These are phyloP conservation scores for Drosophila repleta DNA, from an alignment of 1,140 invertebrate species.

Conservation along the genomic window DNA sequence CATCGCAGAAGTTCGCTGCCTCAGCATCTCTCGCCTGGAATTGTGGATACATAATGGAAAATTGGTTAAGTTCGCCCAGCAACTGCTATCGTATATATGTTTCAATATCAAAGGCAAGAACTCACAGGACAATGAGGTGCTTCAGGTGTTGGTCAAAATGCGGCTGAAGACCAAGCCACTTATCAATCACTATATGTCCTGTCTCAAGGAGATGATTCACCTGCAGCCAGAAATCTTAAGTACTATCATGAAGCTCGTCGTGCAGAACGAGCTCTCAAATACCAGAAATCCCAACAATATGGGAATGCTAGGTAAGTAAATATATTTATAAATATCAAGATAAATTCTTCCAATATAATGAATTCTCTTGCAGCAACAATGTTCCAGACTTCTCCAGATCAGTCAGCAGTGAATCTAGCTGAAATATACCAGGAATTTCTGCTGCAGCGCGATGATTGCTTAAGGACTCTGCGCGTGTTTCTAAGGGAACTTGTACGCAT, in stretches of 20 bases:
- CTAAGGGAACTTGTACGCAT: conserved; percentile 93
- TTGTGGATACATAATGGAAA: conserved; percentile 98
- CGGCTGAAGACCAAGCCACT: conserved; percentile 96
- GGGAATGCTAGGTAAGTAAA: conserved; percentile 84
- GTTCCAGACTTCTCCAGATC: conserved; percentile 91
- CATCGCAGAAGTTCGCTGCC: conserved; percentile 91
- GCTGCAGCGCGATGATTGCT: conserved; percentile 94
- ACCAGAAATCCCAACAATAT: conserved; percentile 97
- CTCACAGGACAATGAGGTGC: conserved; percentile 93
- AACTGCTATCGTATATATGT: conserved; percentile 96
- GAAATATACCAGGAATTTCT: conserved; percentile 94
- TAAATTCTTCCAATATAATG: background rate
- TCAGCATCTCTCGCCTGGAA: conserved; percentile 93
- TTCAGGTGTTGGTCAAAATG: conserved; percentile 95
- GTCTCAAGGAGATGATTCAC: conserved; percentile 89
- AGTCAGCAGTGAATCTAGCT: conserved; percentile 90
- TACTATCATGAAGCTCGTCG: conserved; percentile 95
- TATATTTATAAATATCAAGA: background rate
- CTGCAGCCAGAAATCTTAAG: conserved; percentile 90
- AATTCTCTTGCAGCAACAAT: conserved; percentile 89
- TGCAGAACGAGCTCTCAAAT: conserved; percentile 97
- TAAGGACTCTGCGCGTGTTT: conserved; percentile 92
- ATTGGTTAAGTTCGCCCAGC: conserved; percentile 94
- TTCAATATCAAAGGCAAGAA: conserved; percentile 91
- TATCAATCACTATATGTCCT: conserved; percentile 94